phyloP scores from a whole-genome alignment of 2,888 invertebrate genomes.

The Hartigia nigra region DNA sequence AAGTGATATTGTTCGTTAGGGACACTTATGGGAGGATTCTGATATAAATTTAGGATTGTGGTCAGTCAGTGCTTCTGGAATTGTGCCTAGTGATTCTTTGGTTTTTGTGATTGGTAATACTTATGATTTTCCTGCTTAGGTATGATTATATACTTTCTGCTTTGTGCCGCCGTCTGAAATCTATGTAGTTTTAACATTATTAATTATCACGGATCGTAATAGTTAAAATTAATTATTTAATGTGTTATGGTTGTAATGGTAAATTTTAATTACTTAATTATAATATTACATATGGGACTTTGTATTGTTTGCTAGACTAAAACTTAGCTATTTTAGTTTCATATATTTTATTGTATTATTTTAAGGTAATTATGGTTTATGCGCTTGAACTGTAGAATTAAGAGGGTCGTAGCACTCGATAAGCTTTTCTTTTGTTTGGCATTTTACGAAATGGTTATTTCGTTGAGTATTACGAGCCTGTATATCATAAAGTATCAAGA shows the following conservation, averaged over 20 bases:
- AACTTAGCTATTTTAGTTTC: background rate
- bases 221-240: background rate
- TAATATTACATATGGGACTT: background rate
- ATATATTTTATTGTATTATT: background rate
- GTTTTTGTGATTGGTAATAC: background rate
- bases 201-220: background rate
- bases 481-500: constrained; percentile 1
- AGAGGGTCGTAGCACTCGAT: background rate
- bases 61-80: background rate
- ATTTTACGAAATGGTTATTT: background rate
- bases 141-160: background rate
- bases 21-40: background rate
- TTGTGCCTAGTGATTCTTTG: background rate
- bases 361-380: background rate
- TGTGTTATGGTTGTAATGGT: background rate
- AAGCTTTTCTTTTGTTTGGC: background rate
- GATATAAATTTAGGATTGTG: background rate
- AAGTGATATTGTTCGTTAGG: background rate
- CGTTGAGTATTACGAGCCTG: background rate
- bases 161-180: background rate
- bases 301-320: background rate
- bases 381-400: background rate
- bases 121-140: background rate
- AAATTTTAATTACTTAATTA: background rate
- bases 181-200: background rate